These are phyloP conservation scores for Acanthosepion pharaonis DNA, from an alignment of 2,888 invertebrate genomes.

Conservation along the genomic window DNA sequence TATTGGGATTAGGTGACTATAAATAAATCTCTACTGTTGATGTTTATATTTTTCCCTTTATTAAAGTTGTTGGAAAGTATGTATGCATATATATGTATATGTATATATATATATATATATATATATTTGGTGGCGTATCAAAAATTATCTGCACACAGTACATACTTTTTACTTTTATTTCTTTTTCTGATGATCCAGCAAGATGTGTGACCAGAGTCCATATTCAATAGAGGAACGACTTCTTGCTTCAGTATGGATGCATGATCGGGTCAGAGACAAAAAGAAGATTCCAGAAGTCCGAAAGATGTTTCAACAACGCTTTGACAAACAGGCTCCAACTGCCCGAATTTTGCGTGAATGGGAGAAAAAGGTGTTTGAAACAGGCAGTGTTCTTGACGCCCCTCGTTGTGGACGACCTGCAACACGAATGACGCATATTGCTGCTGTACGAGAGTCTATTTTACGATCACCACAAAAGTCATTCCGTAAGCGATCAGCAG, in stretches of 20 bases:
- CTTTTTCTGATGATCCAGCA: neutral
- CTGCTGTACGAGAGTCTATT: constrained; percentile 16
- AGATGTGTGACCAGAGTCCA: constrained; percentile 39
- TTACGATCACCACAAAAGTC: neutral
- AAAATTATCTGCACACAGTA: too few relatives aligned
- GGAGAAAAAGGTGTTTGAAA: constrained; percentile 42
- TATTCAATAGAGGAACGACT: constrained; percentile 37
- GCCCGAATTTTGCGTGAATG: constrained; percentile 39
- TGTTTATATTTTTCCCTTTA: too few relatives aligned
- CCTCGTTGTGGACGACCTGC: constrained; percentile 34
- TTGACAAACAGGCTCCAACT: neutral
- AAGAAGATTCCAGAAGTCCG: constrained; percentile 38
- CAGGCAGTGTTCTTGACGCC: constrained; percentile 39
- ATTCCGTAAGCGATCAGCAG: neutral
- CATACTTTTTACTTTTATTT: neutral
- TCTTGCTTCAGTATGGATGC: constrained; percentile 39
- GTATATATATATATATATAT: neutral
- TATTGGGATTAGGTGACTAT: too few relatives aligned
- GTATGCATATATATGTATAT: too few relatives aligned
- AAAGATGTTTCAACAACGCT: constrained; percentile 9
- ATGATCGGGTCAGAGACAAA: neutral
- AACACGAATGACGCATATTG: neutral
- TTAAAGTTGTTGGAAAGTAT: too few relatives aligned
- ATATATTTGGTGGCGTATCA: too few relatives aligned
- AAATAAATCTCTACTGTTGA: too few relatives aligned